These are phyloP conservation scores for Amphiprion ocellaris DNA, from an alignment of 2,113 vertebrate species.

Conservation along the genomic window DNA sequence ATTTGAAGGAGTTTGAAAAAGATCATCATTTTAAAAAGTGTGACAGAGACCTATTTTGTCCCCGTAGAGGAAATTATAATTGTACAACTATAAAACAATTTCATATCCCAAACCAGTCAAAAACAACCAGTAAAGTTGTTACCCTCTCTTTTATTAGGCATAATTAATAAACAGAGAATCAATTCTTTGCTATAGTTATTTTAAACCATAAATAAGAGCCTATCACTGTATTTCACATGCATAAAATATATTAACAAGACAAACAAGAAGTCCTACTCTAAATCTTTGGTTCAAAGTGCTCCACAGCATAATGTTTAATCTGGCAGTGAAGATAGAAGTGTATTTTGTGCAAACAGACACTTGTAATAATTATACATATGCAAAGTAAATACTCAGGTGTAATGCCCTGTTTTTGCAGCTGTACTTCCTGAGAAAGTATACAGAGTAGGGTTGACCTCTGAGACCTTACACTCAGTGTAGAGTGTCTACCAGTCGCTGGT, in stretches of 20 bases:
- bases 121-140: slow-evolving; percentile 1
- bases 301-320: slow-evolving; percentile 28
- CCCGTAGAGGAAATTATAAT: neutral
- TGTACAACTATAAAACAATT: slow-evolving; percentile 5
- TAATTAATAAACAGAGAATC: neutral
- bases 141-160: slow-evolving; percentile 30
- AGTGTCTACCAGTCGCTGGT: slow-evolving; percentile 85
- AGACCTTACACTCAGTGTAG: slow-evolving; percentile 72
- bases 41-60: neutral
- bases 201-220: slow-evolving; percentile 29
- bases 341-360: slow-evolving; percentile 20
- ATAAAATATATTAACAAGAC: slow-evolving; percentile 26
- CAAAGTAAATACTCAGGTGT: neutral
- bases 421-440: slow-evolving; percentile 51
- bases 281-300: slow-evolving; percentile 62
- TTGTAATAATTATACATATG: neutral
- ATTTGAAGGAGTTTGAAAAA: neutral
- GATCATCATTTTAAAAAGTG: neutral
- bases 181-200: slow-evolving; percentile 1
- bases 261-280: neutral
- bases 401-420: neutral
- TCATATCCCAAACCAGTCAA: slow-evolving; percentile 6
- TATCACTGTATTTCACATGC: slow-evolving; percentile 16
- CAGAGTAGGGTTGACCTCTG: neutral
- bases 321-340: slow-evolving; percentile 23